These are phyloP conservation scores for Macroramphosus scolopax DNA, from an alignment of 2,797 vertebrate species.

Conservation along the genomic window DNA sequence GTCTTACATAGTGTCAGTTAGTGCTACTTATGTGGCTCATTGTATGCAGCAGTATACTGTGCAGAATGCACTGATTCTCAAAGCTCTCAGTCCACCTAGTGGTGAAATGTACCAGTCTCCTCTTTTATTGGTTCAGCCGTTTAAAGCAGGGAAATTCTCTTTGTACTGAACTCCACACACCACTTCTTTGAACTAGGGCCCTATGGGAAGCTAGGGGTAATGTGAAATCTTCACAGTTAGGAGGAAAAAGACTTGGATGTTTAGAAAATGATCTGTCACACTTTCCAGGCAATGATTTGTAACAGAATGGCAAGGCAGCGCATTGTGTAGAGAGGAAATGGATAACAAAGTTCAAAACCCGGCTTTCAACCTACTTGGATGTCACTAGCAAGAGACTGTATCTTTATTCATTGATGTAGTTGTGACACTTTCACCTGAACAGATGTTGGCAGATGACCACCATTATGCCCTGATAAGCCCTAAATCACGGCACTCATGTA, in stretches of 20 bases:
- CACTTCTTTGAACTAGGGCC: conserved; percentile 7
- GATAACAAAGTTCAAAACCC: conserved; percentile 5
- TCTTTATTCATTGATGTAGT: background rate
- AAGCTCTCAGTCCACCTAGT: conserved; percentile 73
- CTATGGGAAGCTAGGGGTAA: conserved; percentile 2
- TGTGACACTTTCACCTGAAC: no score
- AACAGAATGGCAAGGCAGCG: background rate
- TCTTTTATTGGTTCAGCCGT: conserved; percentile 13
- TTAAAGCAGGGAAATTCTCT: conserved; percentile 19
- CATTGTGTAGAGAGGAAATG: conserved; percentile 1
- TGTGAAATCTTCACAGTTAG: conserved; percentile 9
- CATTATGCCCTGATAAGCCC: background rate
- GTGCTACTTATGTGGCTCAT: conserved; percentile 6
- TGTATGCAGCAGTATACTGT: conserved; percentile 11
- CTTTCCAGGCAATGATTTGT: conserved; percentile 2
- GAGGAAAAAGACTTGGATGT: conserved; percentile 1
- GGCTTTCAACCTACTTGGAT: background rate
- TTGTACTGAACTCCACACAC: conserved; percentile 9
- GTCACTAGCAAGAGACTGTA: no score
- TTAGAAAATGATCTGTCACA: conserved; percentile 10
- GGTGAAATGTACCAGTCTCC: conserved; percentile 45
- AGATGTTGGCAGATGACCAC: no score
- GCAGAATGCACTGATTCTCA: conserved; percentile 43
- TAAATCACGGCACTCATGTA: conserved; percentile 18
- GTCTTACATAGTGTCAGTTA: conserved; percentile 2